Evolutionary conservation across 2,888 invertebrate genomes (phyloP), one percentile per base, ranked within the genome.

Genomic region (Elysia crispata): DNA sequence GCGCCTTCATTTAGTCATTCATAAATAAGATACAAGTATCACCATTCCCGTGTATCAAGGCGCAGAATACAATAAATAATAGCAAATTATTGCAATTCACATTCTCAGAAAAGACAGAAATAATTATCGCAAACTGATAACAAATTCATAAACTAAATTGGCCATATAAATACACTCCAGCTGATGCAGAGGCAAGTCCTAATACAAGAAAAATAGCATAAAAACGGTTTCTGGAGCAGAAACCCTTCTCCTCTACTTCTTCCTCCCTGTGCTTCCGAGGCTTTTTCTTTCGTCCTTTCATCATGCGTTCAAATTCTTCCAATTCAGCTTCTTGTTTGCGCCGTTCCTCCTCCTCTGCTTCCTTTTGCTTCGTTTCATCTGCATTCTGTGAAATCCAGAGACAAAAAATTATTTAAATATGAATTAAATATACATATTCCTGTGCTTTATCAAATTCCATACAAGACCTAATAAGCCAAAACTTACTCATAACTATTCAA

Each of bases 251-350:
- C 57, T 88, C 85, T n/a, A 83, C 84, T 18, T 86, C 80, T 28
- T 85, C 85, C 20, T 86, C 86, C 0, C 82, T 79, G 23, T 86
- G 86, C 73, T 87, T 87, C 6, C 88, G 84, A 8, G 79, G 86
- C 77, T 87, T 89, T 57, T 88, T 86, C 72, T 88, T 88, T 13
- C 87, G 79, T 1, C 89, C 90, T 74, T 90, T 89, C 84, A 87
- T 88, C 84, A 89, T 91, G 30, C 90, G 86, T 80, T 92, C 90
- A 86, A 87, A 92, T 75, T 89, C 90, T 80, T 91, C 90, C n/a
- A 91, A 81, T 78, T 91, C 90, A 33, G 86, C 87, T 80, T 89
- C 84, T 81, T 89, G 88, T 80, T 87, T 86, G 73, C 84, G 83
- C 73, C 86, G 84, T 80, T 90, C 89, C 67, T 89, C 88, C 77